Evolutionary conservation across 2,113 vertebrate species (phyloP), one percentile per base, ranked within the genome.

Genomic region (Pteronura brasiliensis): DNA sequence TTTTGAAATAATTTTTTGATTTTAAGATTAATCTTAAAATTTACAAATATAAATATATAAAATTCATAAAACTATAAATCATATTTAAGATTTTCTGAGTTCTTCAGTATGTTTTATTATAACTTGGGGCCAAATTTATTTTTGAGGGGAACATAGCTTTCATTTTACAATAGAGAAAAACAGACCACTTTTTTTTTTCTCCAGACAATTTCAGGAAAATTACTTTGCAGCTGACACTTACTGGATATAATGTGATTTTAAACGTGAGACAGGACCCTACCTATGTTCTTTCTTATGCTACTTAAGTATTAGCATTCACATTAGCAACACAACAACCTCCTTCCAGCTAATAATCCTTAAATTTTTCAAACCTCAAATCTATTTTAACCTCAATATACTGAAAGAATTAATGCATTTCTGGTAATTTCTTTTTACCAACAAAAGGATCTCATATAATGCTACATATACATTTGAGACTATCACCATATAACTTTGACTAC

Each of bases 171-270:
- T 63, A 49, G 27, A 67, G 42, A 93, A 94, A 94, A 90, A 90
- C 49, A 96, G 61, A 95, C 12, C 25, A 49, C 95, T 96, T 96
- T 55, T 92, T 69, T 69, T 34, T 67, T 69, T 69, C n/a, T 69
- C 85, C 57, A 96, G 55, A 94, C 15, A n/a, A 63, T 96, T 96
- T 96, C 67, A 90, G 61, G 65, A 80, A 97, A 90, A 95, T 95
- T 95, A 96, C 36, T 94, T 90, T 81, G 27, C 34, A 95, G 76
- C 49, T 90, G 63, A 97, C 63, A 90, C 42, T 95, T 94, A 92
- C 0, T 18, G 25, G 47, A 49, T 59, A 80, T 4, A 76, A 27
- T 27, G 63, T 59, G 69, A 90, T 84, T 95, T 96, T 74, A 52
- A 94, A 96, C 85, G 92, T 63, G 55, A 97, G 69, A 69, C 61